phyloP scores from a whole-genome alignment of 2,113 vertebrate species.

The Progne subis region DNA sequence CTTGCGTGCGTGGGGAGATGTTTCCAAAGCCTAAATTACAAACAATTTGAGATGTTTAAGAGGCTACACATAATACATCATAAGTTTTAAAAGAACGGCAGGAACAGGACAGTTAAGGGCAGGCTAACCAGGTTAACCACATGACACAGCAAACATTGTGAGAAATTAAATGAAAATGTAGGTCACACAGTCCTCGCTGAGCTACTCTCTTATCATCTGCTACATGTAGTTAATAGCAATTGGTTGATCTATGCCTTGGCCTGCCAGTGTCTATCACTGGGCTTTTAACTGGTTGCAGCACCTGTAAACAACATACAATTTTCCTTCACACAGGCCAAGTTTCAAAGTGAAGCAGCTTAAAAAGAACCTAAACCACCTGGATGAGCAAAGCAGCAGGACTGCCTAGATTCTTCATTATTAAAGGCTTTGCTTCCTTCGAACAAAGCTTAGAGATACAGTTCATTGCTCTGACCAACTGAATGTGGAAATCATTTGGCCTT shows the following conservation, averaged over 20 bases:
- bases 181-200: neutral
- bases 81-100: neutral
- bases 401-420: neutral
- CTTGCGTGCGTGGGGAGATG: slow-evolving; percentile 94
- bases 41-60: slow-evolving; percentile 59
- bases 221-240: neutral
- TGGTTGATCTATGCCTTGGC: neutral
- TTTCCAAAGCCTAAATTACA: slow-evolving; percentile 92
- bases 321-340: neutral
- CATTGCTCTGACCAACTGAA: neutral
- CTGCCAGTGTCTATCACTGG: neutral
- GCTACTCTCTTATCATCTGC: neutral
- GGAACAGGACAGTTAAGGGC: neutral
- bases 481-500: neutral
- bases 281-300: neutral
- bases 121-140: neutral
- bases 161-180: neutral
- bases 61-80: neutral
- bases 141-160: neutral
- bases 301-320: neutral
- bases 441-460: neutral
- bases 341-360: neutral
- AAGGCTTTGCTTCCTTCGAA: neutral
- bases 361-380: neutral
- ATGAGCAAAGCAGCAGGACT: neutral